Conservation (phyloP, 2,888 invertebrate genomes). For the Diaphora mendica region DNA sequence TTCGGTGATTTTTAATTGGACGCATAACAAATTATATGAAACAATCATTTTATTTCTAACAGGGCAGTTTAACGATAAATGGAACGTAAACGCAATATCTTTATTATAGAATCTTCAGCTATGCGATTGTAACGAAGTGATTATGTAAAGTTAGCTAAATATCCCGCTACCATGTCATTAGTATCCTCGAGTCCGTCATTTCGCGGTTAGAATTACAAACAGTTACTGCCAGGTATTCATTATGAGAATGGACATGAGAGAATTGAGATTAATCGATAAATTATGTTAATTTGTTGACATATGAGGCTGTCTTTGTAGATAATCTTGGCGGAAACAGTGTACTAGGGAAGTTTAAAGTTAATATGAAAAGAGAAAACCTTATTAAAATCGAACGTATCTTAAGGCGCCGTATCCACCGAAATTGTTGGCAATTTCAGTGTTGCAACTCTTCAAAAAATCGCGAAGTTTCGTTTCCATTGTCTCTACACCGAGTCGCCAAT, state of each 20-base stretch:
- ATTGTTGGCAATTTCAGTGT: too few species aligned
- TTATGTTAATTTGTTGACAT: constrained; percentile 20
- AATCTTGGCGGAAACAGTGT: background rate
- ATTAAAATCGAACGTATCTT: background rate
- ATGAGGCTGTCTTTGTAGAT: background rate
- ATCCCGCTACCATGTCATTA: constrained; percentile 48
- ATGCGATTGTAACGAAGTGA: constrained; percentile 39
- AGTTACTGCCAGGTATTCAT: constrained; percentile 21
- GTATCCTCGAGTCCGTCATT: constrained; percentile 35
- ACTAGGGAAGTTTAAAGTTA: background rate
- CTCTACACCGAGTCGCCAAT: too few species aligned
- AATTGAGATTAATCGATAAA: constrained; percentile 22
- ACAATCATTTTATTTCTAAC: background rate
- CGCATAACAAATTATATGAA: background rate
- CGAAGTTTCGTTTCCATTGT: too few species aligned
- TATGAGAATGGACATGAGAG: constrained; percentile 11
- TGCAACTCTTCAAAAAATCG: too few species aligned
- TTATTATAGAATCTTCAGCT: constrained; percentile 28
- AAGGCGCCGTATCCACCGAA: too few species aligned
- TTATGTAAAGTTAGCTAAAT: constrained; percentile 43
- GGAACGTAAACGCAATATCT: constrained; percentile 5
- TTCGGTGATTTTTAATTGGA: background rate
- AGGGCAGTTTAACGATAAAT: background rate
- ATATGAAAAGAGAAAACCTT: background rate
- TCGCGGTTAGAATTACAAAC: constrained; percentile 45